Evolutionary conservation across 1,140 invertebrate species (phyloP).

Genomic region (Trichomalopsis sarcophagae): DNA sequence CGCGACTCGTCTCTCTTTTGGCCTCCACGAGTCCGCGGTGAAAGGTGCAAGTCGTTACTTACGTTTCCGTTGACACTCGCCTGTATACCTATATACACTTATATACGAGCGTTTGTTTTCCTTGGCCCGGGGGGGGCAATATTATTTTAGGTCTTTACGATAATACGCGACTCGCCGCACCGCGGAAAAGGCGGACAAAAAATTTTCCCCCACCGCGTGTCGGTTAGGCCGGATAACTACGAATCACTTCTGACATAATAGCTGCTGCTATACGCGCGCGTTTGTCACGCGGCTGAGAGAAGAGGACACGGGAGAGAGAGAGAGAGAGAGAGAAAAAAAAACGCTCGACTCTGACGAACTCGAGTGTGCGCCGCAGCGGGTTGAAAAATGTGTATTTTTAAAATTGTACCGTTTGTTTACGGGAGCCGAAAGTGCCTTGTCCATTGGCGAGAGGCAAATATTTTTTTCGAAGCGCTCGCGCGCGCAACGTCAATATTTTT

Average conservation of each 20-base stretch:
- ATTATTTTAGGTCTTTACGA: slow-evolving; percentile 44
- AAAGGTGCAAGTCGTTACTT: slow-evolving; percentile 31
- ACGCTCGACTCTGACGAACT: neutral
- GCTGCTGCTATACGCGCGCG: neutral
- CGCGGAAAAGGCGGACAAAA: slow-evolving; percentile 19
- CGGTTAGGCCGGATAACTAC: slow-evolving; percentile 26
- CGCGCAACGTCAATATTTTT: neutral
- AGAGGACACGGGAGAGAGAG: neutral
- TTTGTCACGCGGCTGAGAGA: neutral
- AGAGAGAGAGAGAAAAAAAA: too few species aligned
- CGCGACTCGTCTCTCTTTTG: neutral
- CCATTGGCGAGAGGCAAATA: neutral
- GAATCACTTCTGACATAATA: slow-evolving; percentile 43
- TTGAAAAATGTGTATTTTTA: slow-evolving; percentile 17
- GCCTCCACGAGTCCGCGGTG: neutral
- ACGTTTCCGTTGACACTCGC: slow-evolving; percentile 24
- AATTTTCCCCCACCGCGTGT: neutral
- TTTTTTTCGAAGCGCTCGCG: neutral
- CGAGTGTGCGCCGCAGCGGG: neutral
- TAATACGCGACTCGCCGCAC: neutral
- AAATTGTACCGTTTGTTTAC: slow-evolving; percentile 4
- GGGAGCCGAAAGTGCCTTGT: neutral
- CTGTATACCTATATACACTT: neutral
- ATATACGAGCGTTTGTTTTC: slow-evolving; percentile 33
- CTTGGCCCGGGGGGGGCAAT: slow-evolving; percentile 35